Evolutionary conservation across 1,140 invertebrate genomes (phyloP).

Genomic region (Habropoda laboriosa): DNA sequence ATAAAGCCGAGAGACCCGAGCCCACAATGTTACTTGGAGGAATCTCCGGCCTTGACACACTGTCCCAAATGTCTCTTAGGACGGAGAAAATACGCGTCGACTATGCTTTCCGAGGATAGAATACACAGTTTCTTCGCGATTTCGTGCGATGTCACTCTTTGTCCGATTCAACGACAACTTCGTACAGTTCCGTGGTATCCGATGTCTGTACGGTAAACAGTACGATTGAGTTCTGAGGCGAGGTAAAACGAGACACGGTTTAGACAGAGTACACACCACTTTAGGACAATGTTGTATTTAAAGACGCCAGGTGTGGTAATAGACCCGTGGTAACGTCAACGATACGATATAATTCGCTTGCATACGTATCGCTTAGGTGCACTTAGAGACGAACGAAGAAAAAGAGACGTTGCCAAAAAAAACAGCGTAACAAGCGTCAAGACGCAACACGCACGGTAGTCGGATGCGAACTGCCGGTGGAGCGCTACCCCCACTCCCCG

Average conservation of each 20-base stretch:
- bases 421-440: neutral
- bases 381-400: neutral
- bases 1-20: conserved; percentile 6
- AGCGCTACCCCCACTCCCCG: conserved; percentile 47
- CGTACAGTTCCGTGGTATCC: neutral
- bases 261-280: neutral
- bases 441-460: conserved; percentile 50
- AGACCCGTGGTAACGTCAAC: neutral
- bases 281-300: neutral
- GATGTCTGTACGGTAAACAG: neutral
- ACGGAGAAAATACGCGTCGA: neutral
- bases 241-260: neutral
- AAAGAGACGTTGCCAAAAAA: neutral
- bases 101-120: neutral
- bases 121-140: neutral
- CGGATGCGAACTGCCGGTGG: conserved; percentile 54
- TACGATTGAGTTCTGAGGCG: neutral
- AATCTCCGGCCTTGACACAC: conserved; percentile 58
- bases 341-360: neutral
- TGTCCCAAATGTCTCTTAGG: conserved; percentile 43
- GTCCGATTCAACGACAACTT: neutral
- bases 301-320: neutral
- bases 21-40: conserved; percentile 17
- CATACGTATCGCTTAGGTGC: neutral
- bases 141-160: neutral